Conservation (phyloP, 1,140 invertebrate species). For the Akabosia matsudoensis region DNA sequence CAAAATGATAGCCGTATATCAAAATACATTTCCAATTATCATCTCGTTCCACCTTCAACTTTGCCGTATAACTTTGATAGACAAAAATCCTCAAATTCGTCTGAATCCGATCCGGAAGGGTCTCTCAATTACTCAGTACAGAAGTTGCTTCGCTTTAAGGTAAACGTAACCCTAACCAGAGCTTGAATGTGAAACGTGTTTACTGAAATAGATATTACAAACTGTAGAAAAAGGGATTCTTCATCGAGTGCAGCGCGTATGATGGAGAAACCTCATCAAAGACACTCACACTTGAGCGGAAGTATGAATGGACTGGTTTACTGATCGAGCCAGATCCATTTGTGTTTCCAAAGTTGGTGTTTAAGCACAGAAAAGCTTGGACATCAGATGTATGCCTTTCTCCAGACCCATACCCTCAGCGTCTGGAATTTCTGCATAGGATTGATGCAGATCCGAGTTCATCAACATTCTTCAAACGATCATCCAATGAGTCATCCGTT, state of each 20-base stretch:
- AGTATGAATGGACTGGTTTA: slow-evolving; percentile 14
- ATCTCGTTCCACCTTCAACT: not conserved
- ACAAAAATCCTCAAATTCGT: not conserved
- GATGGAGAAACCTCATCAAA: slow-evolving; percentile 16
- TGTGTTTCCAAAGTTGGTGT: slow-evolving; percentile 14
- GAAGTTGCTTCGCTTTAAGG: slow-evolving; percentile 4
- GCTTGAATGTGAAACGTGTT: too few species aligned
- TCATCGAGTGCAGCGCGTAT: slow-evolving; percentile 1
- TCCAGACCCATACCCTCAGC: slow-evolving; percentile 11
- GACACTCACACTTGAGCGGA: not conserved
- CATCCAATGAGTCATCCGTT: not conserved
- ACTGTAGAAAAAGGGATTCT: slow-evolving; percentile 3
- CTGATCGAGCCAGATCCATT: slow-evolving; percentile 16
- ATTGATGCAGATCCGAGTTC: not conserved
- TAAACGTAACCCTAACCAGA: too few species aligned
- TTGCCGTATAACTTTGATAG: not conserved
- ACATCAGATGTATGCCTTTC: slow-evolving; percentile 14
- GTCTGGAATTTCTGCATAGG: slow-evolving; percentile 3
- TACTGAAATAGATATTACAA: too few species aligned
- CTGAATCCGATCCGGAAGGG: not conserved
- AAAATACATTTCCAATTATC: slow-evolving; percentile 8
- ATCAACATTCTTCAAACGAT: not conserved
- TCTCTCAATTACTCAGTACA: slow-evolving; percentile 1
- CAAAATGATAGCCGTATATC: slow-evolving; percentile 13
- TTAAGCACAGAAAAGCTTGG: slow-evolving; percentile 18